Base-by-base conservation (phyloP, 2,888 invertebrate genomes). In the Eupithecia subumbrata region DNA sequence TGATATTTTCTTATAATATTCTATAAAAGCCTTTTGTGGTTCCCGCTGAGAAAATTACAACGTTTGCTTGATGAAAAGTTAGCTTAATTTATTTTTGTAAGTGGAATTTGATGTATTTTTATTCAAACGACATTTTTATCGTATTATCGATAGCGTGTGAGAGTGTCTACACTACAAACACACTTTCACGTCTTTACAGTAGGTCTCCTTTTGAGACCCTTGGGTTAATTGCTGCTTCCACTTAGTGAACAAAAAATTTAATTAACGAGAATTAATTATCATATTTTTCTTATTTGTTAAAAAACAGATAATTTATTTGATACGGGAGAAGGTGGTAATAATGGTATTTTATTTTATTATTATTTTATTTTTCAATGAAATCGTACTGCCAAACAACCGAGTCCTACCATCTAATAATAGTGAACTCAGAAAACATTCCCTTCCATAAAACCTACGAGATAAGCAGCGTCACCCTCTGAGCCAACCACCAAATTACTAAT, bases 1-100 rank as follows among this genome's bases (percentile, higher is more conserved):
- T 75, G 73, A 76, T 78, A 77, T 80, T 78, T 80, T 79, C 73
- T 78, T 71, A 72, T 67, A 72, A 78, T 76, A 77, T 73, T 79
- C 74, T 75, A 74, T 77, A 76, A 79, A 80, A 81, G 76, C 74
- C 78, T 80, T 82, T 79, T 77, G 76, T 77, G 72, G 77, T 77
- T 74, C 37, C 68, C 40, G 69, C 63, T 71, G 70, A 25, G 73
- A 73, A 74, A 75, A 73, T 75, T 75, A 67, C 71, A 76, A 78
- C 64, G 71, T 74, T 78, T 74, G 77, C 69, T 73, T 60, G 70
- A 72, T 72, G 73, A 75, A 76, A 74, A 75, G 45, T 73, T 43
- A 69, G 45, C 43, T 48, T 73, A 70, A 76, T 77, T 77, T 72
- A 67, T 71, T 63, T 76, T 71, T 73, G 30, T 56, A 74, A 76